Evolutionary conservation across 2,888 invertebrate species (phyloP).

Genomic region (Flexamia atlantica): DNA sequence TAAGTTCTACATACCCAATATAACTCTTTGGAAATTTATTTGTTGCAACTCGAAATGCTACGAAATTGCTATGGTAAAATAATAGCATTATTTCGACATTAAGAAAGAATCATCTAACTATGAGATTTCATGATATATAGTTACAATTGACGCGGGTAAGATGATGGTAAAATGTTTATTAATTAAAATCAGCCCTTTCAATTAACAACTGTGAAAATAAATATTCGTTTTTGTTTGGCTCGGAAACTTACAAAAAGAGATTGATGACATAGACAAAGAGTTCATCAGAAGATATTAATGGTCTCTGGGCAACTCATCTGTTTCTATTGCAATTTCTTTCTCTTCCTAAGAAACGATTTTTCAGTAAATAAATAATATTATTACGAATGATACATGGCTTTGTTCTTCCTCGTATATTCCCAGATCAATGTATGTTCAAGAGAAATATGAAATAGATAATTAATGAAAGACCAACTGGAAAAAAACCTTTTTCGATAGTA

Average conservation of each 20-base stretch:
- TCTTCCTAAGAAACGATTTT: not conserved
- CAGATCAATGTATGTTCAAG: too few relatives aligned
- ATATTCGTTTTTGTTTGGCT: conserved; percentile 23
- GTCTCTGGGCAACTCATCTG: conserved; percentile 10
- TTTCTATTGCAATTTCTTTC: conserved; percentile 10
- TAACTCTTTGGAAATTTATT: too few relatives aligned
- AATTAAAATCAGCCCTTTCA: conserved; percentile 12
- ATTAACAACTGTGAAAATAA: conserved; percentile 24
- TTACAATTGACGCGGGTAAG: not conserved
- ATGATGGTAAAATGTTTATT: not conserved
- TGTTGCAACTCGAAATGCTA: too few relatives aligned
- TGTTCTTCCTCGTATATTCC: too few relatives aligned
- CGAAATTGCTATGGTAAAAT: too few relatives aligned
- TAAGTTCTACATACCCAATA: too few relatives aligned
- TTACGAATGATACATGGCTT: not conserved
- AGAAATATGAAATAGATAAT: too few relatives aligned
- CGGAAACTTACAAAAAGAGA: conserved; percentile 28
- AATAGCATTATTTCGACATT: too few relatives aligned
- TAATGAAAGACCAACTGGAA: too few relatives aligned
- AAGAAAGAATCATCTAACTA: too few relatives aligned
- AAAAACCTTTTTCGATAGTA: too few relatives aligned
- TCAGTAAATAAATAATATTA: not conserved
- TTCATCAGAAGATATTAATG: conserved; percentile 35
- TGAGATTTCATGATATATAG: too few relatives aligned
- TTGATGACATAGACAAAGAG: conserved; percentile 19